These are phyloP conservation scores for Axis porcinus DNA, from an alignment of 2,113 vertebrate species.

Conservation along the genomic window DNA sequence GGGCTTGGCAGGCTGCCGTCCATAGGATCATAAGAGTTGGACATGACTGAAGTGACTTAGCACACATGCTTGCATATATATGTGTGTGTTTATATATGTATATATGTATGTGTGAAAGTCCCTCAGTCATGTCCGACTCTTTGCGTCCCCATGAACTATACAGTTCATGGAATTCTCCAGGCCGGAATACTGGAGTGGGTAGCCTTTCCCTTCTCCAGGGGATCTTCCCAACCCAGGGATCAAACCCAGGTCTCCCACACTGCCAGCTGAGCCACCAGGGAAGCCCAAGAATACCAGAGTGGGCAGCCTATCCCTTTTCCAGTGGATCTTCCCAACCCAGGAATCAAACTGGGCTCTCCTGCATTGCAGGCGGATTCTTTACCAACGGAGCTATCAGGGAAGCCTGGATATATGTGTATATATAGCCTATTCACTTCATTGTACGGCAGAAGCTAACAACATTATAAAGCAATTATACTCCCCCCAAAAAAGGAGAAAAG, in stretches of 20 bases:
- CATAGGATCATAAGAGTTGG: background rate
- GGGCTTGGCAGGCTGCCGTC: background rate
- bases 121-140: background rate
- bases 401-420: background rate
- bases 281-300: background rate
- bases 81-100: accelerated
- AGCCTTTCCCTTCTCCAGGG: background rate
- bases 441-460: background rate
- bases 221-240: background rate
- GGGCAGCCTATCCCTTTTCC: background rate
- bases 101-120: background rate
- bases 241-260: background rate
- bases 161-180: background rate
- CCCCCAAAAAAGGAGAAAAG: background rate
- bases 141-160: background rate
- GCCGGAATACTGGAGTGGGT: background rate
- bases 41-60: background rate
- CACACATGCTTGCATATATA: background rate
- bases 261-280: background rate
- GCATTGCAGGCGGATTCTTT: background rate
- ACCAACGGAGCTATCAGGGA: background rate
- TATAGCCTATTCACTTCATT: background rate
- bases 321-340: background rate
- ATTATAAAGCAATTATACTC: background rate
- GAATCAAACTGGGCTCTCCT: background rate